Evolutionary conservation across 2,113 vertebrate species (phyloP).

Genomic region (Furnarius figulus): DNA sequence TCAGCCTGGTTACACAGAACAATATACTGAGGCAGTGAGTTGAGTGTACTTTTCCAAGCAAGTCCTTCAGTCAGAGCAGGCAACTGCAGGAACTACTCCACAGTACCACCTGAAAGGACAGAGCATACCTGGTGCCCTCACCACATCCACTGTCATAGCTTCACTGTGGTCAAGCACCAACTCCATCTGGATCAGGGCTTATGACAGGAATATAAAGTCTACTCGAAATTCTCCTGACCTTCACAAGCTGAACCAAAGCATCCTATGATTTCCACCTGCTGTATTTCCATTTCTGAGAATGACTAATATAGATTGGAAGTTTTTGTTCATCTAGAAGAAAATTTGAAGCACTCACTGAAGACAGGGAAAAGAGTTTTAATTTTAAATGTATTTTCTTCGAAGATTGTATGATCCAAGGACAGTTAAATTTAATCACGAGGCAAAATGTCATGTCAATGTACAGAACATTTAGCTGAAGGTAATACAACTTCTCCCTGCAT

Average conservation of each 20-base stretch:
- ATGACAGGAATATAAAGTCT: background rate
- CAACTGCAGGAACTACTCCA: background rate
- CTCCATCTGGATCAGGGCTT: background rate
- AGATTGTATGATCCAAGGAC: background rate
- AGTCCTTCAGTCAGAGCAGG: background rate
- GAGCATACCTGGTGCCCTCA: rapidly evolving
- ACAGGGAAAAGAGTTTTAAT: background rate
- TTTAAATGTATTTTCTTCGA: background rate
- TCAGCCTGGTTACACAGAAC: background rate
- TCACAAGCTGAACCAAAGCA: background rate
- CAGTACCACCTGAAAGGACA: background rate
- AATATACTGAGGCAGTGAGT: background rate
- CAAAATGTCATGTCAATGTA: background rate
- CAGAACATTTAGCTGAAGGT: background rate
- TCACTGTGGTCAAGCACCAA: background rate
- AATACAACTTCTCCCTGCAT: background rate
- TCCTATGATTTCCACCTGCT: rapidly evolving
- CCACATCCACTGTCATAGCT: background rate
- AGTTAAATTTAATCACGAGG: background rate
- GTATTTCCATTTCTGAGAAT: background rate
- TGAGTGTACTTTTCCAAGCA: background rate
- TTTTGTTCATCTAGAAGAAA: background rate
- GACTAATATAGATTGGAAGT: background rate
- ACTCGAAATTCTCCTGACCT: background rate
- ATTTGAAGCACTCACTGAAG: background rate